phyloP scores from a whole-genome alignment of 2,888 invertebrate species.

The Iphiclides podalirius region DNA sequence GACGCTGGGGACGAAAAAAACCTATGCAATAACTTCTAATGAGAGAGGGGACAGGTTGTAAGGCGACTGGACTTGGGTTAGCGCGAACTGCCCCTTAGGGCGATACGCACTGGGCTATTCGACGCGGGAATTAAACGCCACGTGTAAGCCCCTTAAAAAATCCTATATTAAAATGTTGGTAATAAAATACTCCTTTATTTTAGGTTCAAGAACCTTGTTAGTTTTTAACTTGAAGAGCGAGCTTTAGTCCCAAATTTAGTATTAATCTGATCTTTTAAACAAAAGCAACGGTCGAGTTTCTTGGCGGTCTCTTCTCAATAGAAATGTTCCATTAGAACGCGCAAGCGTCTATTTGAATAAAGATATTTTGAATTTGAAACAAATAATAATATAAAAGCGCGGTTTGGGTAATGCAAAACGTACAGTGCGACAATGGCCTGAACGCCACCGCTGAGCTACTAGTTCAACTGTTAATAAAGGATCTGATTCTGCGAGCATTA shows the following conservation, averaged over 20 bases:
- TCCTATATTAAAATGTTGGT: too few relatives aligned
- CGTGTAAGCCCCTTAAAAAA: too few relatives aligned
- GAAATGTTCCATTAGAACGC: too few relatives aligned
- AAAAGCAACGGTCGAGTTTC: too few relatives aligned
- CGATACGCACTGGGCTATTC: neutral
- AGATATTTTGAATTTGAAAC: too few relatives aligned
- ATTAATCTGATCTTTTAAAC: too few relatives aligned
- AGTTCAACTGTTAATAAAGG: slow-evolving; percentile 36
- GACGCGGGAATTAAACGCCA: neutral
- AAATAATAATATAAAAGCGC: too few relatives aligned
- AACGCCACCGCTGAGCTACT: neutral
- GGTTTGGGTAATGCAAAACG: neutral
- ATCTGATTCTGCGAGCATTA: slow-evolving; percentile 37
- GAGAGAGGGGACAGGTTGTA: slow-evolving; percentile 46
- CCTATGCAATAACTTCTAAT: slow-evolving; percentile 58
- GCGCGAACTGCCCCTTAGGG: neutral
- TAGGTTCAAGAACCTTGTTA: neutral
- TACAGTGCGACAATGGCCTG: neutral
- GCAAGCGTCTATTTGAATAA: too few relatives aligned
- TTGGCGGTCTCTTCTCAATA: too few relatives aligned
- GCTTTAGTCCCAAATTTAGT: too few relatives aligned
- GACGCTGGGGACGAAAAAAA: slow-evolving; percentile 45
- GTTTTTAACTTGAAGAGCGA: too few relatives aligned
- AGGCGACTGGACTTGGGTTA: slow-evolving; percentile 34
- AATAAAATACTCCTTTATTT: too few relatives aligned